These are phyloP conservation scores for Aporophyla nigra DNA, from an alignment of 2,888 invertebrate genomes.

Conservation along the genomic window DNA sequence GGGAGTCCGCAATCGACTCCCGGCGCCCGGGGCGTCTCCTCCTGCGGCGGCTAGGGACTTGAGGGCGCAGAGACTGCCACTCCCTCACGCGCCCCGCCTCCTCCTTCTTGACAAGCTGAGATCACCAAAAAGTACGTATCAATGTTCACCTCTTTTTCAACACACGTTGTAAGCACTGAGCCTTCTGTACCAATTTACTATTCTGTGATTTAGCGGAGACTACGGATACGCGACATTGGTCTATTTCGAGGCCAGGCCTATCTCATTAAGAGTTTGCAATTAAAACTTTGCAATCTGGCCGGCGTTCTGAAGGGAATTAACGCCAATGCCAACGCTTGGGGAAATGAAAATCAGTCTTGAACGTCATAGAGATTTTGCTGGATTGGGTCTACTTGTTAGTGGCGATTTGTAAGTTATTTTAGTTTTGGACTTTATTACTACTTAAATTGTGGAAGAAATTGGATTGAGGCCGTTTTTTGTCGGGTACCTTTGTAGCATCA, in stretches of 20 bases:
- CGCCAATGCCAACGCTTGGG: conserved; percentile 77
- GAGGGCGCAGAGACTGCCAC: too few relatives aligned
- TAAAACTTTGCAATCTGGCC: conserved; percentile 85
- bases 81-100: too few relatives aligned
- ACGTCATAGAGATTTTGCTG: conserved; percentile 54
- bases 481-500: background rate
- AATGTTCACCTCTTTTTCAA: background rate
- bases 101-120: too few relatives aligned
- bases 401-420: conserved; percentile 38
- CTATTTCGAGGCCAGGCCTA: conserved; percentile 78
- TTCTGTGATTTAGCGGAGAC: conserved; percentile 46
- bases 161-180: background rate
- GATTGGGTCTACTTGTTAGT: conserved; percentile 41
- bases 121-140: too few relatives aligned
- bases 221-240: conserved; percentile 62
- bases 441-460: background rate
- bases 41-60: too few relatives aligned
- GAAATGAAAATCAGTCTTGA: conserved; percentile 80
- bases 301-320: conserved; percentile 78
- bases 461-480: background rate
- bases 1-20: too few relatives aligned
- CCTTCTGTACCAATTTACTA: conserved; percentile 22
- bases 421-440: background rate
- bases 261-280: conserved; percentile 87
- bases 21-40: too few relatives aligned